phyloP scores from a whole-genome alignment of 2,888 invertebrate genomes.

The Podotricha telesiphe region DNA sequence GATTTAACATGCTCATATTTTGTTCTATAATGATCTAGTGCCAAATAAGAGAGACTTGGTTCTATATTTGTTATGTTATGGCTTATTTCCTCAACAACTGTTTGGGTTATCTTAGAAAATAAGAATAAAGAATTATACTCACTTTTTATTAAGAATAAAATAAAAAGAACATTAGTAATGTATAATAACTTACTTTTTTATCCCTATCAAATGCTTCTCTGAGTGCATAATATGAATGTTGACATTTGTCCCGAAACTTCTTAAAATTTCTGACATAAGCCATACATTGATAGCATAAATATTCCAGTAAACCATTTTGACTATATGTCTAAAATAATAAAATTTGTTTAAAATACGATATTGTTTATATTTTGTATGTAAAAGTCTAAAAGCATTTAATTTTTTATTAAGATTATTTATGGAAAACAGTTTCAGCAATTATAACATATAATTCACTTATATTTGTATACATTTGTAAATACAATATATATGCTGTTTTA shows the following conservation, averaged over 20 bases:
- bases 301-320: slow-evolving; percentile 65
- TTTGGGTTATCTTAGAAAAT: slow-evolving; percentile 56
- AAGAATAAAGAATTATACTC: background rate
- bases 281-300: slow-evolving; percentile 67
- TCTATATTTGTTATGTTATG: slow-evolving; percentile 53
- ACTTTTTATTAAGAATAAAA: background rate
- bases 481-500: too few species aligned
- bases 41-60: slow-evolving; percentile 60
- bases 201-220: slow-evolving; percentile 60
- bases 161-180: background rate
- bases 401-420: too few species aligned
- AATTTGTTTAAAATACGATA: background rate
- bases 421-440: too few species aligned
- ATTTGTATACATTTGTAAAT: too few species aligned
- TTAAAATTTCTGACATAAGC: slow-evolving; percentile 60
- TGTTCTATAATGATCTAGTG: slow-evolving; percentile 52
- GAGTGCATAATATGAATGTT: slow-evolving; percentile 65
- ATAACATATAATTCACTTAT: too few species aligned
- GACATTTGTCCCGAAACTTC: slow-evolving; percentile 70
- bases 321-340: slow-evolving; percentile 57
- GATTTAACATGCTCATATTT: slow-evolving; percentile 62
- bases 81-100: slow-evolving; percentile 57
- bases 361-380: background rate
- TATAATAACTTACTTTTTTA: slow-evolving; percentile 58
- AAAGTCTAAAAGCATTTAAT: background rate